These are phyloP conservation scores for Pemphigus obesinymphae DNA, from an alignment of 1,140 invertebrate species.

Conservation along the genomic window DNA sequence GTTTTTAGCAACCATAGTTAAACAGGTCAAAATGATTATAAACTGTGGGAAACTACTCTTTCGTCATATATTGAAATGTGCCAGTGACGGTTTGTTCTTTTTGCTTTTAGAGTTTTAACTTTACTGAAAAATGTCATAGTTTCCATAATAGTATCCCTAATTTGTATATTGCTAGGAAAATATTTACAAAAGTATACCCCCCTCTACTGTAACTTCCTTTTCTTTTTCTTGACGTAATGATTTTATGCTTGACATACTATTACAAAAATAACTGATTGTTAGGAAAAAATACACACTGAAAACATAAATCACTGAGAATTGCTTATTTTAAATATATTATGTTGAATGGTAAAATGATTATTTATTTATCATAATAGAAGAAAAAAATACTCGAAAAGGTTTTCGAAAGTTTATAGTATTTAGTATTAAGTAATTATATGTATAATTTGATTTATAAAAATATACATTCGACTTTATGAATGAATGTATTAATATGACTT, in stretches of 20 bases:
- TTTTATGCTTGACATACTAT: not conserved
- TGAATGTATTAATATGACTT: not conserved
- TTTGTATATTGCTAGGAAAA: not conserved
- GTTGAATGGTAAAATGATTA: not conserved
- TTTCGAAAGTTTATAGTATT: not conserved
- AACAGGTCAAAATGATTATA: not conserved
- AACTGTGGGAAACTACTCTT: not conserved
- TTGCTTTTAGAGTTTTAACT: not conserved
- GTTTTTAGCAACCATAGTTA: not conserved
- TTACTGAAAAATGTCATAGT: not conserved
- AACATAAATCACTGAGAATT: not conserved
- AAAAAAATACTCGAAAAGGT: not conserved
- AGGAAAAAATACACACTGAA: not conserved
- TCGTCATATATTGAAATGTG: not conserved
- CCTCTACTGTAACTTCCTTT: not conserved
- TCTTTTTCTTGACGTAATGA: not conserved
- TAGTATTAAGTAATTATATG: no score
- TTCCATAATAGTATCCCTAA: not conserved
- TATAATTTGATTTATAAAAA: not conserved
- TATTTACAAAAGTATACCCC: not conserved
- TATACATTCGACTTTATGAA: not conserved
- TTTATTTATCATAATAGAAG: not conserved
- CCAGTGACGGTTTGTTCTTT: not conserved
- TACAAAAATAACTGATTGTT: slow-evolving; percentile 6
- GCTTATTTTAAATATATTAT: not conserved